Evolutionary conservation across 2,888 invertebrate species (phyloP), one percentile per base, ranked within the genome.

Genomic region (Eristalis tenax): DNA sequence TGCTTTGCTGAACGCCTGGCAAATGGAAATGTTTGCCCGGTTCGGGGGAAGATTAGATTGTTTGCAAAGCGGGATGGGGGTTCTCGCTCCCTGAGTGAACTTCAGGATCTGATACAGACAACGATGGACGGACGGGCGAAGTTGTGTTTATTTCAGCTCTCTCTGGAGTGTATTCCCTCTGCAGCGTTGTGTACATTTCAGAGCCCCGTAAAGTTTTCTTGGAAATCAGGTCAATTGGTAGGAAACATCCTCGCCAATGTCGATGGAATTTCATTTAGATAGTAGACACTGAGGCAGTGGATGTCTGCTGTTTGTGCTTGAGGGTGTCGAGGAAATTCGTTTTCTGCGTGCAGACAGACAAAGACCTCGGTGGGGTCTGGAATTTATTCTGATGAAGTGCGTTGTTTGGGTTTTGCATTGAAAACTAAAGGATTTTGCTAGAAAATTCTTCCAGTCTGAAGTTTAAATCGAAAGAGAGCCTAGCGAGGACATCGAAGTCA

Each of bases 21-120:
- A 18, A 32, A 32, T 69, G 68, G 28, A 69, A 69, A 56, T 69
- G 50, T 56, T 32, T 32, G 15, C 66, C 43, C 18, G 8, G 56
- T 28, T 69, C 10, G 28, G 23, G 56, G 50, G 50, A 28, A 13
- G 56, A 32, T 69, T 50, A 22, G 56, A 56, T 56, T 56, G 50
- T 50, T 69, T 56, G 50, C 8, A 5, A 13, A 15, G 40, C 40
- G 40, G 40, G 8, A 13, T 0, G 40, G 40, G 32, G 4, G 26
- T n/a, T n/a, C 4, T 43, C 15, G n/a, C n/a, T n/a, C 40, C 15
- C 13, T 13, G 40, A 43, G 43, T 43, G 43, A 43, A n/a, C n/a
- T 2, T 8, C 8, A 2, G 43, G 28, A 28, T 28, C 28, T 28
- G 28, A 28, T 5, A 32, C 32, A 32, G 32, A 10, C 32, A 0